Evolutionary conservation across 2,888 invertebrate species (phyloP).

Genomic region (Archips crataeganus): DNA sequence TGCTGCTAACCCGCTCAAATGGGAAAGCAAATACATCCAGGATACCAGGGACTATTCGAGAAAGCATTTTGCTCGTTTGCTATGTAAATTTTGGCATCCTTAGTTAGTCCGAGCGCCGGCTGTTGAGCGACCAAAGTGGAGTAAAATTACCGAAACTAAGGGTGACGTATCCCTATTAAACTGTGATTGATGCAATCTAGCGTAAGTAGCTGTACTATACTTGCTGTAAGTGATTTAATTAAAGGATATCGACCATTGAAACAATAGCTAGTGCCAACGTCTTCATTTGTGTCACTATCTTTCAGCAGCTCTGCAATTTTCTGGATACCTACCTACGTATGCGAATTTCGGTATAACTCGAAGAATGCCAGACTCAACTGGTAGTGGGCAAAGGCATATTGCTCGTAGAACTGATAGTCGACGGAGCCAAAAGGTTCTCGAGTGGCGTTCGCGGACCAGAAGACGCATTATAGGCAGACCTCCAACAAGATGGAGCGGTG

Average conservation of each 20-base stretch:
- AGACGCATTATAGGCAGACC: too few relatives aligned
- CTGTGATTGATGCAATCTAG: conserved; percentile 48
- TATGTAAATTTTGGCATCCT: conserved; percentile 74
- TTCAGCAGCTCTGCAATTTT: too few relatives aligned
- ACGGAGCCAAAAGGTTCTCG: too few relatives aligned
- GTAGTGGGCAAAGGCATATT: too few relatives aligned
- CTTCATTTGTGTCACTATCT: too few relatives aligned
- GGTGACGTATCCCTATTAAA: conserved; percentile 55
- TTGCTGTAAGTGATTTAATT: conserved; percentile 2
- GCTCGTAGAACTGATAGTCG: too few relatives aligned
- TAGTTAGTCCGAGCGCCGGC: conserved; percentile 61
- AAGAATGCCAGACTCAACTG: too few relatives aligned
- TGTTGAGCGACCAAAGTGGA: conserved; percentile 55
- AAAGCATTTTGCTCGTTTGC: conserved; percentile 70
- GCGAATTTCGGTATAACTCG: too few relatives aligned
- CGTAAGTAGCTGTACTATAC: not conserved
- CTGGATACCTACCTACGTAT: too few relatives aligned
- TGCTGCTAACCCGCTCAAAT: conserved; percentile 16
- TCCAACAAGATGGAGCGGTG: too few relatives aligned
- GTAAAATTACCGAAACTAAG: conserved; percentile 55
- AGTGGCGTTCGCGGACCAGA: too few relatives aligned
- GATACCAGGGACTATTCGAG: conserved; percentile 53
- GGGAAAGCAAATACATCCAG: conserved; percentile 27
- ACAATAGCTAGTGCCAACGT: too few relatives aligned
- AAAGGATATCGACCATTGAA: not conserved